Base-by-base conservation (phyloP, 2,113 vertebrate species). In the Chloroceryle aenea region DNA sequence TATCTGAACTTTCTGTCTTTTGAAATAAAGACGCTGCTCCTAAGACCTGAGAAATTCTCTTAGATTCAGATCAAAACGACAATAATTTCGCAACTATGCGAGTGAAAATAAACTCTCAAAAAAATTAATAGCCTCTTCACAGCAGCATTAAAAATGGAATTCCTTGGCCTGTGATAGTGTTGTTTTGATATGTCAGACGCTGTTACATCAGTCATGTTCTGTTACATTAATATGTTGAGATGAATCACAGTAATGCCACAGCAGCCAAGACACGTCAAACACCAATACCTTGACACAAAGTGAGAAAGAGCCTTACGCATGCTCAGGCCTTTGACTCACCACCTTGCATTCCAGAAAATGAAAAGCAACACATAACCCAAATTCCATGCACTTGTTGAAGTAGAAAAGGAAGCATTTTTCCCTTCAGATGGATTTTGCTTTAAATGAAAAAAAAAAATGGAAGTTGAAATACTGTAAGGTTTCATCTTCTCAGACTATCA, bases 141-240 rank as follows among this genome's bases (percentile, higher is more conserved):
- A 87, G 72, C n/a, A 88, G 32, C 50, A 89, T 66, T 95, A 91
- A 97, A 95, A 89, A 92, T 53, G 36, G 50, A 90, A 87, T 84
- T 90, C 55, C 78, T 96, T 91, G 93, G 95, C 93, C 83, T 93
- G 40, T 67, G 74, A 80, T 42, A 40, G 71, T 36, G 78, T 67
- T 96, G 93, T 84, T 95, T 91, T 94, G 78, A 19, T 78, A 16
- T 92, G 95, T 96, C 96, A 96, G 68, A 90, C 2, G 5, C 75
- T 64, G 66, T 97, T 93, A 90, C 66, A 96, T 96, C 95, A 96
- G 55, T 97, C 95, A 93, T 66, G 73, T 88, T 76, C 62, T 71
- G 73, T 96, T 96, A 88, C 64, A 78, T 82, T 97, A 94, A 97
- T 79, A 30, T 12, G 81, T 9, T 53, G 78, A 92, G 94, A 97